Evolutionary conservation across 2,888 invertebrate species (phyloP).

Genomic region (Pollenia amentaria): DNA sequence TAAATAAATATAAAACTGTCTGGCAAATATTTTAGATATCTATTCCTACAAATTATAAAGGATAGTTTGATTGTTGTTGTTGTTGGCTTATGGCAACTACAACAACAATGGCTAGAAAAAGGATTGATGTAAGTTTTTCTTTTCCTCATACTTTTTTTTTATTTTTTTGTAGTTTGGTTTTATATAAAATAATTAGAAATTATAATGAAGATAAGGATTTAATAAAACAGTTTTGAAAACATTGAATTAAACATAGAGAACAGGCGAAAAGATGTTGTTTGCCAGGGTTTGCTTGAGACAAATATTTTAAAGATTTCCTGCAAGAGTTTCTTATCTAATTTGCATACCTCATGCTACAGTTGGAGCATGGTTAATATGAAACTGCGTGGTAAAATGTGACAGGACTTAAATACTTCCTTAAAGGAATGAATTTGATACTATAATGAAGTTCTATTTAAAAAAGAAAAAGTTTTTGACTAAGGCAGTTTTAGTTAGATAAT

Average conservation of each 20-base stretch:
- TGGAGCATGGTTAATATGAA: background rate
- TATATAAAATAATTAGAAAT: slow-evolving; percentile 70
- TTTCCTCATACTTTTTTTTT: background rate
- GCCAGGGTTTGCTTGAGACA: slow-evolving; percentile 11
- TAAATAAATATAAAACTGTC: slow-evolving; percentile 66
- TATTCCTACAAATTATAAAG: slow-evolving; percentile 49
- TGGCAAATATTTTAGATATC: slow-evolving; percentile 59
- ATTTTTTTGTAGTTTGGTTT: slow-evolving; percentile 29
- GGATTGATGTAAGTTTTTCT: slow-evolving; percentile 55
- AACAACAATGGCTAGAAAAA: slow-evolving; percentile 32
- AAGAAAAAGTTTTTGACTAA: background rate
- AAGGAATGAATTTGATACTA: background rate
- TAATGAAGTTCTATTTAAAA: background rate
- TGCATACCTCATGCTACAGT: slow-evolving; percentile 44
- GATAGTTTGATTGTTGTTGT: slow-evolving; percentile 56
- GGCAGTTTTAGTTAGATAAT: no score
- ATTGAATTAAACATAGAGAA: slow-evolving; percentile 23
- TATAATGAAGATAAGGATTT: slow-evolving; percentile 70
- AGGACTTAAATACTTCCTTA: background rate
- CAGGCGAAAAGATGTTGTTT: slow-evolving; percentile 23
- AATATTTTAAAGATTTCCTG: slow-evolving; percentile 57
- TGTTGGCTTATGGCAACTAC: slow-evolving; percentile 15
- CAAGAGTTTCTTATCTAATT: slow-evolving; percentile 34
- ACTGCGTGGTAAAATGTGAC: slow-evolving; percentile 9
- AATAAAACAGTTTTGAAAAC: slow-evolving; percentile 49